Evolutionary conservation across 2,113 vertebrate genomes (phyloP), one percentile per base, ranked within the genome.

Genomic region (Carettochelys insculpta): DNA sequence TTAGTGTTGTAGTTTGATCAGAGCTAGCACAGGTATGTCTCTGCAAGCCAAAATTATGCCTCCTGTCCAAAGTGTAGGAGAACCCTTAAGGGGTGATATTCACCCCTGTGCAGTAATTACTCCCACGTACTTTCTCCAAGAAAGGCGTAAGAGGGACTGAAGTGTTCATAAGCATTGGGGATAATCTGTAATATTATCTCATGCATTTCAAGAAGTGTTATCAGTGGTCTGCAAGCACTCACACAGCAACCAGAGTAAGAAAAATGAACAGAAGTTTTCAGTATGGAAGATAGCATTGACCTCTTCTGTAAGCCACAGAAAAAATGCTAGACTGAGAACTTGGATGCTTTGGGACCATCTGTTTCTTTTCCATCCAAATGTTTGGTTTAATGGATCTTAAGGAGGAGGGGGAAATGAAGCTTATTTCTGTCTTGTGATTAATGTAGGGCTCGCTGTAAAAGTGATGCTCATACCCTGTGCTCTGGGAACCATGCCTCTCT

Each of bases 241-340:
- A 95, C 91, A 11, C 85, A 38, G 31, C 56, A 34, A 61, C 56
- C 56, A n/a, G 31, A n/a, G n/a, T 38, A 68, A 41, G 56, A 71
- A 77, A 65, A 11, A 73, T 43, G 76, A 75, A 6, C 48, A 83
- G 58, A 80, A 38, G 38, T 89, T 87, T 94, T 94, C 29, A n/a
- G 75, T 41, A 19, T 2, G 27, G 86, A 89, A 85, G 90, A 93
- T 84, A 90, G 83, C 76, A 85, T 75, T 82, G 51, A 90, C 87
- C 50, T 95, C 76, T 89, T 77, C 52, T 86, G 56, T 8, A 3
- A 76, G 82, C 52, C 83, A 88, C 82, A 94, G 78, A 95, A 91
- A 91, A 87, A 88, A 94, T 93, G 92, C 90, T 90, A 93, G 89
- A 53, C 85, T 87, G 87, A 88, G 92, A 94, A 97, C 81, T 80